A percentile compares a stretch with the other conserved stretches of the same genome.
Conservation (phyloP, 1,140 invertebrate genomes). For the Maconellicoccus hirsutus region DNA sequence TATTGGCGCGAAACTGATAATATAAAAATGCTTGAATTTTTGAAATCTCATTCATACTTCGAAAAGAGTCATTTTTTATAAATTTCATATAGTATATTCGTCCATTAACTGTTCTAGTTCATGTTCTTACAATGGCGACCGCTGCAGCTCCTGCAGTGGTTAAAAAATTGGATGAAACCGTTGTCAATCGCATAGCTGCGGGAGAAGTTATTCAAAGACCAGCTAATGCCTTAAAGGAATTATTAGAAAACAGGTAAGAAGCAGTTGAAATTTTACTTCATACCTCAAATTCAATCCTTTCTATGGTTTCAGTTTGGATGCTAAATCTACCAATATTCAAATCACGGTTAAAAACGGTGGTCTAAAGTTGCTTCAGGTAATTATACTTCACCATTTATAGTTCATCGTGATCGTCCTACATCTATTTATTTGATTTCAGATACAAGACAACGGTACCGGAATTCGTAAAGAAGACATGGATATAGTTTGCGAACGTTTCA, state of each 20-base stretch:
- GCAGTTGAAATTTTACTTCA: conserved; percentile 12
- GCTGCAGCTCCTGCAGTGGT: conserved; percentile 40
- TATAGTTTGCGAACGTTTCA: conserved; percentile 94
- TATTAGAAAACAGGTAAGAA: conserved; percentile 87
- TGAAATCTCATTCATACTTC: too few species aligned
- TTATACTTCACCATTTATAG: background rate
- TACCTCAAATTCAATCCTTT: background rate
- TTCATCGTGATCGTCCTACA: background rate
- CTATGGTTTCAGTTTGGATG: conserved; percentile 66
- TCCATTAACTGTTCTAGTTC: background rate
- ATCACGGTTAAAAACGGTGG: conserved; percentile 85
- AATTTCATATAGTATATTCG: too few species aligned
- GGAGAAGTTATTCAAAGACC: conserved; percentile 95
- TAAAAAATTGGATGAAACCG: conserved; percentile 69
- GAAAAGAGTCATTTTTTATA: too few species aligned
- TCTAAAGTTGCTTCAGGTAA: conserved; percentile 76
- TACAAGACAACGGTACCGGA: conserved; percentile 90
- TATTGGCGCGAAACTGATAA: too few species aligned
- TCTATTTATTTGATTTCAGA: conserved; percentile 39
- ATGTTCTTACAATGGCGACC: background rate
- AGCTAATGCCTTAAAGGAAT: conserved; percentile 92
- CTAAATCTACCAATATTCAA: conserved; percentile 78
- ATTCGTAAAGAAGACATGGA: conserved; percentile 81
- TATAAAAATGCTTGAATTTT: too few species aligned
- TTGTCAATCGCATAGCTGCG: conserved; percentile 92